phyloP scores from a whole-genome alignment of 2,888 invertebrate species.

The Euspilapteryx auroguttella region DNA sequence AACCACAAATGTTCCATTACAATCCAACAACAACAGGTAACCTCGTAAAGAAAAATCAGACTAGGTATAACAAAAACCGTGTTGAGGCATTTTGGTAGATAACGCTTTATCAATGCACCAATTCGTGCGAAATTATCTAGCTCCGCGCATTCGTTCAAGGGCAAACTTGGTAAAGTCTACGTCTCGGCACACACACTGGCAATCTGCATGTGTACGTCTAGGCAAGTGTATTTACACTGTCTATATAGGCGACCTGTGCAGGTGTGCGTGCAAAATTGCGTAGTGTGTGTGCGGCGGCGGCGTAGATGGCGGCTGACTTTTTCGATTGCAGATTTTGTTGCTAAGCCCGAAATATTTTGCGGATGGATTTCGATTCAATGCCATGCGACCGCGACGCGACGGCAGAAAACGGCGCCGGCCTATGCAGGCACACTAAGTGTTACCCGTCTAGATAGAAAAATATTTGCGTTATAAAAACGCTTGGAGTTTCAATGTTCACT shows the following conservation, averaged over 20 bases:
- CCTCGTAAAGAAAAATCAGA: no score
- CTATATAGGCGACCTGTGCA: no score
- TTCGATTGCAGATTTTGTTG: slow-evolving; percentile 52
- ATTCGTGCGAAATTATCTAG: slow-evolving; percentile 40
- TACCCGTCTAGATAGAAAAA: no score
- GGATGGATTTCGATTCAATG: slow-evolving; percentile 42
- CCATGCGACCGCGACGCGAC: slow-evolving; percentile 30
- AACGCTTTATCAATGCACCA: slow-evolving; percentile 52
- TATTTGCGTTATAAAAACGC: no score
- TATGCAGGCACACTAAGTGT: no score
- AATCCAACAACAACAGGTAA: no score
- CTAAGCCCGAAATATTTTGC: slow-evolving; percentile 54
- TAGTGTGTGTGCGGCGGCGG: slow-evolving; percentile 25
- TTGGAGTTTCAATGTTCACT: no score
- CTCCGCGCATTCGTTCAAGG: slow-evolving; percentile 51
- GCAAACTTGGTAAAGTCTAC: slow-evolving; percentile 53
- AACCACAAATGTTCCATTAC: no score
- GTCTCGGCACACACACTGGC: slow-evolving; percentile 32
- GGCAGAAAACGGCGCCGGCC: no score
- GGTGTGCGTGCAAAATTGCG: slow-evolving; percentile 17
- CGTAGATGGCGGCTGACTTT: no score
- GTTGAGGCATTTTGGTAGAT: no score
- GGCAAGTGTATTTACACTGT: not conserved
- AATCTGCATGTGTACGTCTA: slow-evolving; percentile 18
- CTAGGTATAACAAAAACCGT: no score